phyloP scores from a whole-genome alignment of 64 coral and sea anemone species.

The Pocillopora verrucosa region DNA sequence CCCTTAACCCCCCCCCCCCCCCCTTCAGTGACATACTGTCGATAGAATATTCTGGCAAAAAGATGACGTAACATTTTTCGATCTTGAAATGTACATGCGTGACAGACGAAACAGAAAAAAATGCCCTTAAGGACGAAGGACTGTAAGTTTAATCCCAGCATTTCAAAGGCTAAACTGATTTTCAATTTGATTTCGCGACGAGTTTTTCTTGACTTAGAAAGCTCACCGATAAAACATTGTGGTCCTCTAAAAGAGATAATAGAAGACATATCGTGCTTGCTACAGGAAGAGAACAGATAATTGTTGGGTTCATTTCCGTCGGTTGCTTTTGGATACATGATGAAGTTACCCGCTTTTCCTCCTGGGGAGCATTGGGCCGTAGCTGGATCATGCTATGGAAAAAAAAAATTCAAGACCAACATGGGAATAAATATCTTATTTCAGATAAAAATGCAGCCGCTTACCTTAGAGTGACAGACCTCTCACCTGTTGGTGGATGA shows the following conservation, averaged over 20 bases:
- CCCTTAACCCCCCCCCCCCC: too few relatives aligned
- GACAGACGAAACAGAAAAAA: too few relatives aligned
- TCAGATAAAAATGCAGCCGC: not conserved
- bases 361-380: slow-evolving; percentile 45
- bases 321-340: slow-evolving; percentile 73
- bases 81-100: too few relatives aligned
- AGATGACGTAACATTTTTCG: not conserved
- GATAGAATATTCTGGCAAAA: too few relatives aligned
- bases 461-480: too few relatives aligned
- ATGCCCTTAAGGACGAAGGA: too few relatives aligned
- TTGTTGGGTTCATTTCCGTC: slow-evolving; percentile 79
- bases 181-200: not conserved
- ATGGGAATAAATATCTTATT: not conserved
- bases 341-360: slow-evolving; percentile 68
- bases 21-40: too few relatives aligned
- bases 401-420: not conserved
- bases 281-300: slow-evolving; percentile 74
- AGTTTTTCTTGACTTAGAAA: not conserved
- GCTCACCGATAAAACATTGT: slow-evolving; percentile 80
- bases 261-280: slow-evolving; percentile 51
- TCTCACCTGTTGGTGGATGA: too few relatives aligned
- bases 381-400: slow-evolving; percentile 70
- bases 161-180: not conserved
- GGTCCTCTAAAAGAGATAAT: slow-evolving; percentile 58
- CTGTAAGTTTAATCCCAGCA: too few relatives aligned